Evolutionary conservation across 2,888 invertebrate species (phyloP).

Genomic region (Sepiola atlantica): DNA sequence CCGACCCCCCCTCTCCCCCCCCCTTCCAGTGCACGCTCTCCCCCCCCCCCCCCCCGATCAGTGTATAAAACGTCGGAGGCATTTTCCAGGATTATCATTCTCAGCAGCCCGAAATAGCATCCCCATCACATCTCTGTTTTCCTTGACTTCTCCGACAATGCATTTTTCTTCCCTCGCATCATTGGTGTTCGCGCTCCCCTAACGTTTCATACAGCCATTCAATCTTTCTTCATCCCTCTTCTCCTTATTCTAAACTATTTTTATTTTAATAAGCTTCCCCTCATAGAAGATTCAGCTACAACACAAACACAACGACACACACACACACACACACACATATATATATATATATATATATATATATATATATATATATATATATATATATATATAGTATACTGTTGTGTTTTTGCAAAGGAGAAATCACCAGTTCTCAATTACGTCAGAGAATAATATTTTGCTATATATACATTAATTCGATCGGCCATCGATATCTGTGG

Average conservation of each 20-base stretch:
- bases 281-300: neutral
- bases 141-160: neutral
- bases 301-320: too few relatives aligned
- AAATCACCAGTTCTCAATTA: too few relatives aligned
- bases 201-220: neutral
- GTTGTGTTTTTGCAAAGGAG: too few relatives aligned
- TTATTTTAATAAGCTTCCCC: neutral
- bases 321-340: too few relatives aligned
- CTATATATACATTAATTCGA: too few relatives aligned
- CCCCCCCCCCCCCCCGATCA: neutral
- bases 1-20: too few relatives aligned
- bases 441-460: too few relatives aligned
- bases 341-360: too few relatives aligned
- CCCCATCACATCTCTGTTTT: neutral
- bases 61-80: neutral
- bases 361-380: too few relatives aligned
- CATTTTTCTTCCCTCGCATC: neutral
- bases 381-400: too few relatives aligned
- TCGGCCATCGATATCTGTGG: too few relatives aligned
- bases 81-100: neutral
- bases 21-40: too few relatives aligned
- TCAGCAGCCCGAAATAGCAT: neutral
- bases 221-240: neutral
- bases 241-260: neutral
- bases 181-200: neutral